phyloP scores from a whole-genome alignment of 2,113 vertebrate genomes.

The Bostrychus sinensis region DNA sequence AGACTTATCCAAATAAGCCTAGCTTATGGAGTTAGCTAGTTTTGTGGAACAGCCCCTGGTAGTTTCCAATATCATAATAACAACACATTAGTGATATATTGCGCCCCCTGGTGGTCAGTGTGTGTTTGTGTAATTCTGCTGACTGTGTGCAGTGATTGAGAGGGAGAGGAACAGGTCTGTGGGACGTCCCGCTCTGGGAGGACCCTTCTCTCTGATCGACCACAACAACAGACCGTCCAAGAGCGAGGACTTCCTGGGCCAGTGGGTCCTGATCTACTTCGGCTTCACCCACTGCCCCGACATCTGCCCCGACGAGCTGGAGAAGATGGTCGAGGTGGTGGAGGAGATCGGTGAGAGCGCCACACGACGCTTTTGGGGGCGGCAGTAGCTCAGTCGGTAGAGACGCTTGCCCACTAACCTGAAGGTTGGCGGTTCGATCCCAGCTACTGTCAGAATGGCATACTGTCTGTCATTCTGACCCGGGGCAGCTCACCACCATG shows the following conservation, averaged over 20 bases:
- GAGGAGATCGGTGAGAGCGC: constrained; percentile 87
- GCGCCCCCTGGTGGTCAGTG: no score
- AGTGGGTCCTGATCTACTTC: constrained; percentile 95
- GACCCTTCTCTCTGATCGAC: constrained; percentile 88
- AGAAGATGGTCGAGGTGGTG: constrained; percentile 95
- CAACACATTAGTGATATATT: no score
- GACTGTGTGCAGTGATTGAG: constrained; percentile 81
- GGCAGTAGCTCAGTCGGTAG: no score
- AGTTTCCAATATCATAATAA: no score
- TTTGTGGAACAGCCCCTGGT: no score
- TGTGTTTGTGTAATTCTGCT: no score
- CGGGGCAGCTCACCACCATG: no score
- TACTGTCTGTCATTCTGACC: no score
- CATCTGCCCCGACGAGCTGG: constrained; percentile 95
- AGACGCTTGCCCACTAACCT: accelerated
- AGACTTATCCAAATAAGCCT: no score
- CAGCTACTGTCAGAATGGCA: no score
- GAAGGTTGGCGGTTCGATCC: background rate
- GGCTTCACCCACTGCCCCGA: constrained; percentile 98
- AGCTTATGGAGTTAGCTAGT: no score
- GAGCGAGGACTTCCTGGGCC: constrained; percentile 88
- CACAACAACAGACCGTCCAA: constrained; percentile 84
- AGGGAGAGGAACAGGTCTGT: constrained; percentile 84
- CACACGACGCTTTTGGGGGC: no score
- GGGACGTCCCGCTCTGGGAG: constrained; percentile 89